Base-by-base conservation (phyloP, 2,888 invertebrate species). In the Neoaliturus tenellus region DNA sequence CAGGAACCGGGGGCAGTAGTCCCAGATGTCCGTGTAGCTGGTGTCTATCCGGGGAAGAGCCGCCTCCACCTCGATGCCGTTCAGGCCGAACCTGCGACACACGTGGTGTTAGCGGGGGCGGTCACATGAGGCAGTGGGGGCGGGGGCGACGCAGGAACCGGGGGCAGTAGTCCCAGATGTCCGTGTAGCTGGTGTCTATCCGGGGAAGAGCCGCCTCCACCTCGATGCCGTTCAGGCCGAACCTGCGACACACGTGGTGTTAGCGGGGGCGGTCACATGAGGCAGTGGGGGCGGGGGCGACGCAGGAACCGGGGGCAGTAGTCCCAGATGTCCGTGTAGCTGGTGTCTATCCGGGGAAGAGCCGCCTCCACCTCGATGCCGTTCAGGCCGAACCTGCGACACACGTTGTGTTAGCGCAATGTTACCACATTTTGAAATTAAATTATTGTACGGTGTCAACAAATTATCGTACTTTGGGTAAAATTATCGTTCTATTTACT, bases 41-140 rank as follows among this genome's bases (percentile, higher is more conserved):
- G 90, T 90, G 87, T 91, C 90, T 83, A 91, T 88, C 28, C 89
- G 87, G 0, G 90, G 90, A 10, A 91, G 87, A 28, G 89, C 88
- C 75, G 89, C 87, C 51, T 88, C 88, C n/a, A 91, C 88, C 69
- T 90, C 90, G 35, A 89, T 89, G 31, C 88, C 87, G 35, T 89
- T 88, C 80, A 91, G 87, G 28, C 88, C 88, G 85, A 89, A 90
- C 87, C 90, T 90, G 86, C 10, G 28, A 69, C 62, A 62, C 51
- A 51, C 51, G 12, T 91, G 88, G 87, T 90, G 91, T 48, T 89
- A 86, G 25, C 87, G 87, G 31, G 84, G 84, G 33, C 80, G 81
- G 85, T n/a, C n/a, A n/a, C n/a, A n/a, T n/a, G n/a, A n/a, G n/a
- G n/a, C n/a, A n/a, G n/a, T 88, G 87, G 31, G 85, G 84, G 33